Evolutionary conservation across 2,888 invertebrate species (phyloP), one percentile per base, ranked within the genome.

Genomic region (Agonopterix heracliana): DNA sequence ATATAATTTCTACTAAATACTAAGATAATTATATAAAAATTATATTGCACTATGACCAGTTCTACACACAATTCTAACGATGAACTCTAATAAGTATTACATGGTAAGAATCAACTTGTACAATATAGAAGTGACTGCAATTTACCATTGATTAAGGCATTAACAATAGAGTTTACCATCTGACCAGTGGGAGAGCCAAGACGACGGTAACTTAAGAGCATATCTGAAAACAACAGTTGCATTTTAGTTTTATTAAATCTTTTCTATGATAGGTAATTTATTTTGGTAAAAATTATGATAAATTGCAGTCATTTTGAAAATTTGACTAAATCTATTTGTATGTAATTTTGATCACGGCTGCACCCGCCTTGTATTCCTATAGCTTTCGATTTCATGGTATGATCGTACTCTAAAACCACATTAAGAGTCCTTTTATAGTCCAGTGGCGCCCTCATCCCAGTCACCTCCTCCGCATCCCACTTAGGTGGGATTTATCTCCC

Each of bases 161-260:
- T 79, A 66, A 85, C 59, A 61, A 83, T 64, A 66, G 63, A 61
- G 62, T 71, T 75, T 56, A 82, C 55, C 45, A 83, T 72, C 61
- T 79, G 79, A 60, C 76, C 71, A 52, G 81, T 74, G 40, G 81
- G 77, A 66, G 69, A 73, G 60, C 71, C 63, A 62, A 64, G 54
- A 53, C 74, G 71, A 59, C 71, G 73, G 64, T 74, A 79, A 53
- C 57, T 56, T 55, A 83, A 56, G 63, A 87, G 75, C 73, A 79
- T 69, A 82, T 87, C 86, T 87, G 86, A 79, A 87, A 85, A 54
- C 59, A 86, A 82, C 41, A 77, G 61, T 66, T 51, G 26, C 52
- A 58, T 47, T 68, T 71, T 68, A 68, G 60, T 58, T 34, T 48
- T 13, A 12, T 38, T 9, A 2, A 38, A 9, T 38, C n/a, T n/a